Percentiles rank a stretch among this genome's conserved stretches.
Conservation (phyloP, 2,113 vertebrate species). For the Ctenodactylus gundi region DNA sequence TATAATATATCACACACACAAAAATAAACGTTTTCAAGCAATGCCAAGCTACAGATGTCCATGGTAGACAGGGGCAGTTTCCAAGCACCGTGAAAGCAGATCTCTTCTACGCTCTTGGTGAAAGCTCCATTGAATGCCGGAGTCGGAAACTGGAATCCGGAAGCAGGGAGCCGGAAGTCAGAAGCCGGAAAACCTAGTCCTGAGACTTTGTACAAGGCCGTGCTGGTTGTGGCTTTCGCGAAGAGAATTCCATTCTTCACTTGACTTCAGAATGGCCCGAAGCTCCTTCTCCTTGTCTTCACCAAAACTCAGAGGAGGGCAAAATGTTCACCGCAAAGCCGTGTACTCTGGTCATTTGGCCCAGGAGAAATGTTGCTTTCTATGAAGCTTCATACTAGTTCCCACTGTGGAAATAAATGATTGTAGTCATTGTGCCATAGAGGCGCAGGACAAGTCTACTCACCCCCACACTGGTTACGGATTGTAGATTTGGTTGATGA, state of each 20-base stretch:
- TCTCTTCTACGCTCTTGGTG: not conserved
- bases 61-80: not conserved
- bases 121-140: not conserved
- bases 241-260: not conserved
- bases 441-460: not conserved
- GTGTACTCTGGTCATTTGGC: not conserved
- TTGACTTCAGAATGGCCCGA: not conserved
- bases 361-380: not conserved
- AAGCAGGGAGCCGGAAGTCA: too few relatives aligned
- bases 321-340: not conserved
- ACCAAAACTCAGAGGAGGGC: not conserved
- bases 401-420: not conserved
- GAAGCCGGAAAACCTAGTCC: too few relatives aligned
- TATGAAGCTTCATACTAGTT: not conserved
- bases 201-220: too few relatives aligned
- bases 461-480: not conserved
- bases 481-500: not conserved
- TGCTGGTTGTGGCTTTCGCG: not conserved
- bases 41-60: conserved; percentile 1
- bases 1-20: not conserved
- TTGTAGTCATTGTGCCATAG: not conserved
- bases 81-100: accelerated
- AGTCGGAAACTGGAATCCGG: too few relatives aligned
- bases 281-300: not conserved
- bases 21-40: conserved; percentile 40